phyloP scores from a whole-genome alignment of 2,113 vertebrate species.

The Odobenus rosmarus region DNA sequence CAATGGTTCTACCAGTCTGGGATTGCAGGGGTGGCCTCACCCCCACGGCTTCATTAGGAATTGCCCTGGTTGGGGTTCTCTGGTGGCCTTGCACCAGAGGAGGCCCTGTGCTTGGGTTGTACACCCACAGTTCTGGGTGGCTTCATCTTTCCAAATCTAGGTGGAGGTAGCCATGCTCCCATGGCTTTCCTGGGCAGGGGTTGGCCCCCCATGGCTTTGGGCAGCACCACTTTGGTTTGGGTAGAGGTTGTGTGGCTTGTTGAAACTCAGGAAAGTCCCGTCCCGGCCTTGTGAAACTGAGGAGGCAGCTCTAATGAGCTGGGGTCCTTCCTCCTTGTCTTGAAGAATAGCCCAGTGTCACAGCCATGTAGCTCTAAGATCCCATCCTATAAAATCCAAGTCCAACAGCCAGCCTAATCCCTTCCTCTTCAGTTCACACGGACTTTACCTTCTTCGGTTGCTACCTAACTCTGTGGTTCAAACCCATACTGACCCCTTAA shows the following conservation, averaged over 20 bases:
- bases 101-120: neutral
- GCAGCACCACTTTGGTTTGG: neutral
- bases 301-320: neutral
- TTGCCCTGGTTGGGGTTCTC: neutral
- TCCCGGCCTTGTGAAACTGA: neutral
- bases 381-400: neutral
- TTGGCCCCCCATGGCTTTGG: neutral
- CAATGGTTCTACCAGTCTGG: neutral
- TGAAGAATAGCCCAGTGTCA: neutral
- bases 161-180: neutral
- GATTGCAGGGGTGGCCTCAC: neutral
- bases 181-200: neutral
- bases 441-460: neutral
- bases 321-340: neutral
- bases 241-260: neutral
- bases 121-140: too few species aligned
- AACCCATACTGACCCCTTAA: neutral
- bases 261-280: neutral
- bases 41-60: neutral
- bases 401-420: neutral
- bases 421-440: neutral
- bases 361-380: neutral
- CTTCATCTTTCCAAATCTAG: neutral
- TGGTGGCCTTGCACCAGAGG: neutral
- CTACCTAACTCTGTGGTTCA: neutral